These are phyloP conservation scores for Operophtera brumata DNA, from an alignment of 2,888 invertebrate genomes.

Conservation along the genomic window DNA sequence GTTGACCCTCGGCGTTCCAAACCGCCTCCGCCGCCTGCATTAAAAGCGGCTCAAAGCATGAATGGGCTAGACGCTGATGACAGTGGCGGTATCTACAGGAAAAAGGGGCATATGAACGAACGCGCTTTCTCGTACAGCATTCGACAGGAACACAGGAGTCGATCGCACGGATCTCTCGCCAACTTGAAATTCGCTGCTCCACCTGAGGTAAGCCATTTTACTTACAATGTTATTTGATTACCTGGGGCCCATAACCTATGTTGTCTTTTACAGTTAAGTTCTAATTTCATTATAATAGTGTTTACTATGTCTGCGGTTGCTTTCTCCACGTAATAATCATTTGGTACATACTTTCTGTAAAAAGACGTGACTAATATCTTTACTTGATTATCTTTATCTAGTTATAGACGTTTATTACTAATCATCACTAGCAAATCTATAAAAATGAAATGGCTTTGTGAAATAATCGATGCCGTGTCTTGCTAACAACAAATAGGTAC, in stretches of 20 bases:
- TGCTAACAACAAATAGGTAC: no score
- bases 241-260: constrained; percentile 1
- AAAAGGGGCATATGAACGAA: constrained; percentile 95
- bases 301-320: constrained; percentile 21
- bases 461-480: not conserved
- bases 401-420: not conserved
- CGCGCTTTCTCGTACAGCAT: constrained; percentile 96
- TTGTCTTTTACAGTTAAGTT: not conserved
- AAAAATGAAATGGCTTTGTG: no score
- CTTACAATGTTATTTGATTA: not conserved
- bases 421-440: constrained; percentile 6
- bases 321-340: constrained; percentile 30
- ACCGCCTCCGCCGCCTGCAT: constrained; percentile 81
- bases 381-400: constrained; percentile 8
- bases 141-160: constrained; percentile 94
- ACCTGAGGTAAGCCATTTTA: constrained; percentile 65
- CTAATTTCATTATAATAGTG: constrained; percentile 7
- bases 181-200: constrained; percentile 94
- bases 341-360: constrained; percentile 13
- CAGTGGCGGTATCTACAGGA: constrained; percentile 88
- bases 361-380: constrained; percentile 20
- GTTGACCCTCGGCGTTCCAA: constrained; percentile 83
- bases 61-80: constrained; percentile 84
- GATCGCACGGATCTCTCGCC: constrained; percentile 95
- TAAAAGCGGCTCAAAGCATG: constrained; percentile 84